Evolutionary conservation across 2,888 invertebrate species (phyloP), one percentile per base, ranked within the genome.

Genomic region (Machimus atricapillus): DNA sequence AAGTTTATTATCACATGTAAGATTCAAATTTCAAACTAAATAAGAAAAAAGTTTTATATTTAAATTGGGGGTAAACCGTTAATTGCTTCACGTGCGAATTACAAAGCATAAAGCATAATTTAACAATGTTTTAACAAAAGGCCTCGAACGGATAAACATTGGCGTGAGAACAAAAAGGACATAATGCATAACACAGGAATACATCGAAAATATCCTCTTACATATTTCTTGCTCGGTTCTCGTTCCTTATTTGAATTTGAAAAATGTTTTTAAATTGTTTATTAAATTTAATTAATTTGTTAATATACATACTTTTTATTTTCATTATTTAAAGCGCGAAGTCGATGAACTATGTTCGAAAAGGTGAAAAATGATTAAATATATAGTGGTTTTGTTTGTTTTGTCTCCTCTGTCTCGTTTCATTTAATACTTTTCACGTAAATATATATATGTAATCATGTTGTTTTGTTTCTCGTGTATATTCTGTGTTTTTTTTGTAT

Each of bases 291-390:
- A 77, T 86, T 86, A 86, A 77, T 88, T 87, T 77, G 76, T 81
- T 82, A 74, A 85, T 87, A 83, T 86, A 79, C 86, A 77, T 87
- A 76, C 66, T 74, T 87, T 88, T 82, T 78, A 52, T 82, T 87
- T 86, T 87, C 78, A 83, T 87, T 87, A 78, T 88, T 85, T 88
- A 88, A 89, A 89, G 89, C 89, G 89, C 88, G 88, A 88, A 88
- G 87, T 89, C 88, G 88, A 87, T 89, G 89, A 88, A 89, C 86
- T 87, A 88, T 87, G 87, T 89, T 87, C 86, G 86, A 88, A 79
- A 88, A 86, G 86, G 85, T 86, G 87, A 87, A 88, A 87, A 88
- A 88, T 85, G 85, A 83, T 43, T 83, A 83, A 83, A 83, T 85
- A 85, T 86, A 37, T 82, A 86, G 56, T 85, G 58, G 66, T 82